Conservation (phyloP, 2,797 vertebrate species). For the Chrysocyon brachyurus region DNA sequence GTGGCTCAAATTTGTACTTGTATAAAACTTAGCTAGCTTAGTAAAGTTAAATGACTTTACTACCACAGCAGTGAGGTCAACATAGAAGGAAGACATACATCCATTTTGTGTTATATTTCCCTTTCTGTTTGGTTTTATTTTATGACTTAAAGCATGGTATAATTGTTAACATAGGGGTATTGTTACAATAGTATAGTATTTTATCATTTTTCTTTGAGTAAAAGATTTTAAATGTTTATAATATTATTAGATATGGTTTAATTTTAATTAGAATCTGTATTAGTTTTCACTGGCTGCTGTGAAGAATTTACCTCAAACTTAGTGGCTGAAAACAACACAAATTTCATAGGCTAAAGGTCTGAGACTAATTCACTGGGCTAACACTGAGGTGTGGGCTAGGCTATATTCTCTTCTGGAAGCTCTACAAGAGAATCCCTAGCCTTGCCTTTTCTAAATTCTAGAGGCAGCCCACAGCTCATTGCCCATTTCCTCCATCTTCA, state of each 20-base stretch:
- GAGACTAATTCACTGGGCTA: neutral
- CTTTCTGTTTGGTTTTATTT: neutral
- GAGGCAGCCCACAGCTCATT: neutral
- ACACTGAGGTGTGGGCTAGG: neutral
- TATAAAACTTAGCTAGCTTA: neutral
- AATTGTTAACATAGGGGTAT: neutral
- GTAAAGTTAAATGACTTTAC: slow-evolving; percentile 13
- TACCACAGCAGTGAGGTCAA: neutral
- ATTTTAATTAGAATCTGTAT: slow-evolving; percentile 6
- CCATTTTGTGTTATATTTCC: neutral
- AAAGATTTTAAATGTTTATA: slow-evolving; percentile 26
- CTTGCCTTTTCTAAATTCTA: neutral
- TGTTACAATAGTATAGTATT: neutral
- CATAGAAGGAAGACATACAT: neutral
- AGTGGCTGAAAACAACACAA: slow-evolving; percentile 31
- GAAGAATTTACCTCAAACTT: neutral
- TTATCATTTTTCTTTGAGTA: slow-evolving; percentile 54
- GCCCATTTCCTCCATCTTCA: neutral
- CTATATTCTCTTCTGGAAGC: neutral
- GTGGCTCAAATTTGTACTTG: neutral
- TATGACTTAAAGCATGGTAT: neutral
- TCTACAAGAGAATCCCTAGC: neutral
- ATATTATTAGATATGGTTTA: neutral
- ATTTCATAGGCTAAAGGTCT: neutral
- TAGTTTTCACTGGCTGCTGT: neutral